Base-by-base conservation (phyloP, 92 coral and sea anemone genomes). In the Zoanthus sociatus region DNA sequence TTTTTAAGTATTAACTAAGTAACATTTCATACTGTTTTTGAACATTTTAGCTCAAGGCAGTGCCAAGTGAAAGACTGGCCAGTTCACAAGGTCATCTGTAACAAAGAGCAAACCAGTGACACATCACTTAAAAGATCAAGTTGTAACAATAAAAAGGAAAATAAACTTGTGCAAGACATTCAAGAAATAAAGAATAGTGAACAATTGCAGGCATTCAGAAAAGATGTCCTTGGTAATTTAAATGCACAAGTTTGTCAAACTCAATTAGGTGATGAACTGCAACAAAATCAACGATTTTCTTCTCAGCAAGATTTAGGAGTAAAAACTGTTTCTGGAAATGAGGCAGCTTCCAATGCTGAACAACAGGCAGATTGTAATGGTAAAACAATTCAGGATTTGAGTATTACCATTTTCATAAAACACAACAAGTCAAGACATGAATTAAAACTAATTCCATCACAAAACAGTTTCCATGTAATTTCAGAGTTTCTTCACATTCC, bases 41-140 rank as follows among this genome's bases (percentile, higher is more conserved):
- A 50, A 7, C 17, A 69, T 69, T 69, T 46, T 42, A 94, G 98
- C 68, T 93, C 95, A 17, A 92, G 90, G 74, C 79, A 93, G 42
- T 94, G 98, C 77, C 98, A 94, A 87, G 45, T 86, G 6, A 89
- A 44, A 46, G 93, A 94, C 86, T 94, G 98, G 95, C 93, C 92
- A 51, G 16, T 48, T 42, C 98, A 94, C 78, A 94, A 89, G 63
- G 73, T 50, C 73, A 73, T 51, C 13, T 94, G 98, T 83, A 48
- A 74, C 50, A 82, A 9, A 55, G 20, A 66, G 1, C 15, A 10
- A n/a, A 50, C 60, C 45, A 50, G 9, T 15, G 15, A 17, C 15
- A n/a, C 48, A 17, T 15, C 17, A 5, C 47, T 31, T 26, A 42
- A 48, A 16, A 47, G 18, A 61, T 61, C 73, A 32, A 16, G 71